phyloP scores from a whole-genome alignment of 92 coral and sea anemone species.

The Diadumene lineata region DNA sequence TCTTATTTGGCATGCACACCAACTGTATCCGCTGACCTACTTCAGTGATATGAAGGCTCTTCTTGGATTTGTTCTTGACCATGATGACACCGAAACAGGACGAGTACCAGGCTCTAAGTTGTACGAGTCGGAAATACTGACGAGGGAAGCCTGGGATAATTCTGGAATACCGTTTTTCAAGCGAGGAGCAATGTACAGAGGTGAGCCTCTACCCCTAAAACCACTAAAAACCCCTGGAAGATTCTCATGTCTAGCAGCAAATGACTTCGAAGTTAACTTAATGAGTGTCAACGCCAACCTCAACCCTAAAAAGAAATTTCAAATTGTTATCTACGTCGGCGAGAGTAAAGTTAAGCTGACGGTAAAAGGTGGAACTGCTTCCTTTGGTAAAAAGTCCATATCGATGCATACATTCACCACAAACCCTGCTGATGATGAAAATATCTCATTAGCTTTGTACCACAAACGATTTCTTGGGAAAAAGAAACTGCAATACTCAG shows the following conservation, averaged over 20 bases:
- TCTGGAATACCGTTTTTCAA: constrained; percentile 36
- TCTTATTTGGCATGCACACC: constrained; percentile 82
- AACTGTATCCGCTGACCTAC: constrained; percentile 61
- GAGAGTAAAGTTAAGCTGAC: neutral
- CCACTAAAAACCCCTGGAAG: constrained; percentile 37
- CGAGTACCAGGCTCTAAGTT: constrained; percentile 47
- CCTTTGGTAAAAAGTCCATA: constrained; percentile 16
- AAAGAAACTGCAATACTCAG: constrained; percentile 14
- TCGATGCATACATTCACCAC: neutral
- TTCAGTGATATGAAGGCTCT: constrained; percentile 42
- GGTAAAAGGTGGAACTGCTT: constrained; percentile 26
- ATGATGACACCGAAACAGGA: constrained; percentile 57
- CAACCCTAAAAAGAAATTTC: constrained; percentile 28
- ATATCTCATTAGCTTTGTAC: constrained; percentile 23
- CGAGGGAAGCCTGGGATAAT: constrained; percentile 38
- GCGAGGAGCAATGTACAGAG: constrained; percentile 57
- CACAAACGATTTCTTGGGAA: constrained; percentile 42
- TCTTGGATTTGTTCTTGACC: constrained; percentile 55
- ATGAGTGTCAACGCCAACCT: constrained; percentile 26
- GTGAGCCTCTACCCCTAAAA: constrained; percentile 34
- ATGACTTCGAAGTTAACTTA: constrained; percentile 27
- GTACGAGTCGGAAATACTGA: constrained; percentile 33
- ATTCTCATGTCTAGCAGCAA: constrained; percentile 34
- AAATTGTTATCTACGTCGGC: neutral
- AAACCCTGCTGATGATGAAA: constrained; percentile 23